Base-by-base conservation (phyloP, 2,888 invertebrate species). In the Polylopha cassiicola region DNA sequence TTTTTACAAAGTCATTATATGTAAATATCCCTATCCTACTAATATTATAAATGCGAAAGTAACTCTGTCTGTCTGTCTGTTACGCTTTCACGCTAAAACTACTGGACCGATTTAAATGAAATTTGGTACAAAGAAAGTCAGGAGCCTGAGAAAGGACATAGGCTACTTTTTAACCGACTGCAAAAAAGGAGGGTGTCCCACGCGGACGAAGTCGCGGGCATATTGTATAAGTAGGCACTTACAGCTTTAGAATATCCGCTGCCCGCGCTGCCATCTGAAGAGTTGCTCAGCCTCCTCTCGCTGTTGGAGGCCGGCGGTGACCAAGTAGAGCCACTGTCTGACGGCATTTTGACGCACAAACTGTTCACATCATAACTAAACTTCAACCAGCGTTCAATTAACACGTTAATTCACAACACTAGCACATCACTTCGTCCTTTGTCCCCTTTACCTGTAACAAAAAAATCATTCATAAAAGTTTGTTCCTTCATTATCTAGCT, bases 181-280 rank as follows among this genome's bases (percentile, higher is more conserved):
- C n/a, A n/a, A n/a, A n/a, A n/a, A n/a, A n/a, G n/a, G n/a, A n/a
- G n/a, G n/a, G n/a, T n/a, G n/a, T n/a, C n/a, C n/a, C n/a, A n/a
- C n/a, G n/a, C n/a, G n/a, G n/a, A n/a, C n/a, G n/a, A n/a, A n/a
- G n/a, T n/a, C n/a, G n/a, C n/a, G n/a, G n/a, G n/a, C 11, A 4
- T 10, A 9, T 21, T 13, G 5, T 14, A 36, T 31, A 10, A 10
- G 14, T n/a, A 37, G 29, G 34, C 48, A 82, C 85, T 82, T 65
- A 85, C 85, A 60, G 85, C 71, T 69, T 84, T 84, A 50, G 85
- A 84, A 53, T 85, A 82, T 33, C 85, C 82, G 64, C 85, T 85
- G 59, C 85, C 75, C 43, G 79, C 82, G 63, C 81, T 81, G 55
- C 85, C 84, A 76, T 85, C 85, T 43, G 81, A 81, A 36, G 85